Conservation (phyloP, 2,888 invertebrate species). For the Nomada flava region DNA sequence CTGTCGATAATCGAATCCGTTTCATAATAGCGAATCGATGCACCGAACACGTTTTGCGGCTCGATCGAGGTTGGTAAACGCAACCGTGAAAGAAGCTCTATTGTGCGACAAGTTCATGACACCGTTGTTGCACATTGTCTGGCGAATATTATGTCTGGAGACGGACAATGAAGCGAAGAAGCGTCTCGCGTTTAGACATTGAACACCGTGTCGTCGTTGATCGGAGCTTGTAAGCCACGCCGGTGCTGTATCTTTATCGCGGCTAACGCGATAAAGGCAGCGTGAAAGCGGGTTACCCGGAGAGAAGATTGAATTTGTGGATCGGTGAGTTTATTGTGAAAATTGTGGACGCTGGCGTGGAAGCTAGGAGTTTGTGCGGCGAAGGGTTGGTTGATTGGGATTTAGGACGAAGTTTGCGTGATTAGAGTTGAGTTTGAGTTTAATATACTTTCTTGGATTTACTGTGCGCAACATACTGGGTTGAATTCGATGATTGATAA, state of each 20-base stretch:
- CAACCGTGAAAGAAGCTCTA: not conserved
- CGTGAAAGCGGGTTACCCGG: slow-evolving; percentile 18
- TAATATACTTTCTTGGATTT: no score
- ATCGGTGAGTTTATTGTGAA: slow-evolving; percentile 11
- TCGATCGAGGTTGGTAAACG: not conserved
- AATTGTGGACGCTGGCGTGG: slow-evolving; percentile 2
- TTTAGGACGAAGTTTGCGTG: not conserved
- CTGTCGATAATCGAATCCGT: slow-evolving; percentile 24
- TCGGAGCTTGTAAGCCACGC: slow-evolving; percentile 2
- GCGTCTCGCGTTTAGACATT: not conserved
- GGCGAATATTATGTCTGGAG: not conserved
- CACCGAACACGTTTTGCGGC: not conserved
- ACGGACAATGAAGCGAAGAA: not conserved
- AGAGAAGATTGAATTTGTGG: slow-evolving; percentile 22
- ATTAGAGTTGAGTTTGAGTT: not conserved
- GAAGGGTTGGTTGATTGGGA: not conserved
- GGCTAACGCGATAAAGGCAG: slow-evolving; percentile 20
- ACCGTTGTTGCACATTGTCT: not conserved
- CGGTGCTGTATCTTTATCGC: slow-evolving; percentile 24
- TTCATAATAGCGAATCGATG: not conserved
- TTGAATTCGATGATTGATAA: no score
- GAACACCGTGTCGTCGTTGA: not conserved
- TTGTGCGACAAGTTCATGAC: not conserved
- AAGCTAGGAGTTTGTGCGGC: not conserved
- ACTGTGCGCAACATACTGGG: no score